A percentile compares a stretch with the other conserved stretches of the same genome.
These are phyloP conservation scores for Etheostoma cragini DNA, from an alignment of 2,113 vertebrate species.

Conservation along the genomic window DNA sequence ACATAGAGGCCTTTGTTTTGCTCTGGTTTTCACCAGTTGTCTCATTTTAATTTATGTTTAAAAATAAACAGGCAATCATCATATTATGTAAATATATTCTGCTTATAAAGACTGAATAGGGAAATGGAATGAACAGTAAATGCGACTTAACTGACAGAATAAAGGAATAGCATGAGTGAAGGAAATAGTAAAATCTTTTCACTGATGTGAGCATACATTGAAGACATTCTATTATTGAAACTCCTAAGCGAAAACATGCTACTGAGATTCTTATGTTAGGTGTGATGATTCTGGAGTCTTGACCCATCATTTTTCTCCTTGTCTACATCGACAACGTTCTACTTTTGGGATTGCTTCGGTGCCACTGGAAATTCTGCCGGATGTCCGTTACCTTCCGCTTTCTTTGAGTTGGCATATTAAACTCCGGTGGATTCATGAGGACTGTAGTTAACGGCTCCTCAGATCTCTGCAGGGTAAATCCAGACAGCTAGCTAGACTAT, in stretches of 20 bases:
- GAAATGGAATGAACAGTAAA: background rate
- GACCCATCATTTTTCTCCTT: too few species aligned
- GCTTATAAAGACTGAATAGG: background rate
- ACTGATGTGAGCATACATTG: background rate
- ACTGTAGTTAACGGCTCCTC: too few species aligned
- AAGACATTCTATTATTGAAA: background rate
- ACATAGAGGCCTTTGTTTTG: conserved; percentile 16
- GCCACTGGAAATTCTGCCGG: too few species aligned
- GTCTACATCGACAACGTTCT: too few species aligned
- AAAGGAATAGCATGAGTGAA: background rate
- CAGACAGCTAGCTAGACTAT: too few species aligned
- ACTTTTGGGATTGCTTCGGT: too few species aligned
- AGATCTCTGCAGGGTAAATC: too few species aligned
- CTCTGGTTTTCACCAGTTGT: conserved; percentile 16
- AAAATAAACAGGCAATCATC: background rate
- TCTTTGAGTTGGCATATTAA: too few species aligned
- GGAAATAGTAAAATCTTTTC: background rate
- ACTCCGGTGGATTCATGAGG: too few species aligned
- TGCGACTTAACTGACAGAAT: conserved; percentile 1
- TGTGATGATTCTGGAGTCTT: too few species aligned
- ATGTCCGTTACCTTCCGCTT: too few species aligned
- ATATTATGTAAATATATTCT: background rate
- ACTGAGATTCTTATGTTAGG: background rate
- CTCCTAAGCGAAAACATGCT: background rate
- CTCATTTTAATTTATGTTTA: background rate